Evolutionary conservation across 2,113 vertebrate genomes (phyloP).

Genomic region (Candoia aspera): DNA sequence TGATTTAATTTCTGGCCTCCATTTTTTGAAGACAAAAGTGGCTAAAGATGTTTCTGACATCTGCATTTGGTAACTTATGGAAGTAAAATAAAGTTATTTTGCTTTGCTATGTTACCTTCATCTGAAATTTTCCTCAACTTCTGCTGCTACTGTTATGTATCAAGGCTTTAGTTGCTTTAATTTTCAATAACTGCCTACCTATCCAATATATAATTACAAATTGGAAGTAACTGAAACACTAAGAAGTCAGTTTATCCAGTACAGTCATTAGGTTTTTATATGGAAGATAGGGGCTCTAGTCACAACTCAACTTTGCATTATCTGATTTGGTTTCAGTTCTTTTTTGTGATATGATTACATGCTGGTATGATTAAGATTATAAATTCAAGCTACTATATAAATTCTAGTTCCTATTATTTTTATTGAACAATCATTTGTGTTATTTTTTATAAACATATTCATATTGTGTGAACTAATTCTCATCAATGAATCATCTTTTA

Average conservation of each 20-base stretch:
- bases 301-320: not conserved
- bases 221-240: not conserved
- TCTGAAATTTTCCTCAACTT: not conserved
- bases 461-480: not conserved
- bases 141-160: not conserved
- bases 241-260: not conserved
- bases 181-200: not conserved
- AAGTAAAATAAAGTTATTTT: constrained; percentile 4
- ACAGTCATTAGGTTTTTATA: not conserved
- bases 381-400: not conserved
- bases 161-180: not conserved
- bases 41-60: not conserved
- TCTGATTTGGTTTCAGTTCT: not conserved
- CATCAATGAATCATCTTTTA: not conserved
- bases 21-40: not conserved
- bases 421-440: not conserved
- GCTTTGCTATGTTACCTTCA: not conserved
- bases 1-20: constrained; percentile 23
- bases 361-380: not conserved
- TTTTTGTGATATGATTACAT: not conserved
- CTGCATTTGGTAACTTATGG: not conserved
- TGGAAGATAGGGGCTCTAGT: not conserved
- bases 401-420: not conserved
- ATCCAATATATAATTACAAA: not conserved
- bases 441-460: not conserved